Conservation (phyloP, 2,113 vertebrate genomes). For the Sander lucioperca region DNA sequence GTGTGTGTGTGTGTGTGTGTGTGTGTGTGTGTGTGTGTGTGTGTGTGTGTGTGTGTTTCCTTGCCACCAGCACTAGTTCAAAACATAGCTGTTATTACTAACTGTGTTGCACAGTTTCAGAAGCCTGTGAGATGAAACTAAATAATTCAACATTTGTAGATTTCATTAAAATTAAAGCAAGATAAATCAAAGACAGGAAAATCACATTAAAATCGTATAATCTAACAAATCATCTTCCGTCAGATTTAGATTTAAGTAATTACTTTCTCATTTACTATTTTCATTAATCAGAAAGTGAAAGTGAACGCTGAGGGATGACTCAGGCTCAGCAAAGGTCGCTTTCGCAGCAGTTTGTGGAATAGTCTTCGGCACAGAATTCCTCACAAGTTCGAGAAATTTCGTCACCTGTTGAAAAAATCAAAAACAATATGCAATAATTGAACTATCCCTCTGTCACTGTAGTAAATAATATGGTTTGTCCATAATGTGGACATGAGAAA, state of each 20-base stretch:
- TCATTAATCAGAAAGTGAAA: slow-evolving; percentile 1
- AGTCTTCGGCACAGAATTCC: slow-evolving; percentile 33
- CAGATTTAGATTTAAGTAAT: not conserved
- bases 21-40: slow-evolving; percentile 16
- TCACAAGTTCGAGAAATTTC: slow-evolving; percentile 43
- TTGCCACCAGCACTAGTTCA: slow-evolving; percentile 16
- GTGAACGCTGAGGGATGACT: not conserved
- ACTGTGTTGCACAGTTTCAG: not conserved
- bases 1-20: slow-evolving; percentile 20
- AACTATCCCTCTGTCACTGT: not conserved
- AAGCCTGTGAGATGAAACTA: not conserved
- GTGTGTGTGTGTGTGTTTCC: not conserved
- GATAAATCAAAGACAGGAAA: not conserved
- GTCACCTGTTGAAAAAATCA: slow-evolving; percentile 29
- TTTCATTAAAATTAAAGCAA: slow-evolving; percentile 3
- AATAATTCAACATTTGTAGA: not conserved
- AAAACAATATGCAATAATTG: not conserved
- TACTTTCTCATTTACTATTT: not conserved
- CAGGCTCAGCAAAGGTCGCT: slow-evolving; percentile 47
- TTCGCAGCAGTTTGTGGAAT: slow-evolving; percentile 55
- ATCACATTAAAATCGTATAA: not conserved
- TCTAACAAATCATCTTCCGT: not conserved
- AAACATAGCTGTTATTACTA: not conserved
- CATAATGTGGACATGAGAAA: not conserved
- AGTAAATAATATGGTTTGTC: not conserved